phyloP scores from a whole-genome alignment of 1,140 invertebrate species.

The Trissolcus basalis region DNA sequence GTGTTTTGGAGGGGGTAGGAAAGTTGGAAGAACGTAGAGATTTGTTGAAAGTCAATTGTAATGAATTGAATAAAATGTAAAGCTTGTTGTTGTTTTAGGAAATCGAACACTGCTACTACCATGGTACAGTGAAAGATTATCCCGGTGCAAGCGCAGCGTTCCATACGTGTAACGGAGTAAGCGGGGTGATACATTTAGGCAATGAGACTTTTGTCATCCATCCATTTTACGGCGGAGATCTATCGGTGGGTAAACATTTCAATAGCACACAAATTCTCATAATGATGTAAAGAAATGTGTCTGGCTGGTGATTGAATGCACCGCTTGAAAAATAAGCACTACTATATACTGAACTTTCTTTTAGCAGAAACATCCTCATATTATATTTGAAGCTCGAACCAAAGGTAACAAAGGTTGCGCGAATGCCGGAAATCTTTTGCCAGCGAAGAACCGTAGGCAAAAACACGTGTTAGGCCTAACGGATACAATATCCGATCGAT shows the following conservation, averaged over 20 bases:
- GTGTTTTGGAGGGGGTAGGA: no score
- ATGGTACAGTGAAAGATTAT: conserved; percentile 95
- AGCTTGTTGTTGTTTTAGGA: conserved; percentile 80
- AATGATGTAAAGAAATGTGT: neutral
- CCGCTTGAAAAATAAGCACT: conserved; percentile 35
- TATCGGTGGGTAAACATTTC: conserved; percentile 87
- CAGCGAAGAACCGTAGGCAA: conserved; percentile 80
- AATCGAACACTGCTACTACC: conserved; percentile 97
- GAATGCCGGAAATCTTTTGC: conserved; percentile 86
- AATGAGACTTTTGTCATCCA: conserved; percentile 98
- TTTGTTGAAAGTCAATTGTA: neutral
- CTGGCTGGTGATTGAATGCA: neutral
- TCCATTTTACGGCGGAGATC: conserved; percentile 95
- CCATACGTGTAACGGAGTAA: conserved; percentile 97
- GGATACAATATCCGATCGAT: conserved; percentile 76
- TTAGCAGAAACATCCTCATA: conserved; percentile 96
- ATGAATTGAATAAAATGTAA: conserved; percentile 19
- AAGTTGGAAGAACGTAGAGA: no score
- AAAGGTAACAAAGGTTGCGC: conserved; percentile 92
- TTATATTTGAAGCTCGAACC: conserved; percentile 93
- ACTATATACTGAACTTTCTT: conserved; percentile 79
- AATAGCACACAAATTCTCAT: conserved; percentile 23
- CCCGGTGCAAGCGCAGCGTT: conserved; percentile 96
- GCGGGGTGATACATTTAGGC: conserved; percentile 95
- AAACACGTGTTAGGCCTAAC: conserved; percentile 79